Percentiles rank a stretch among this genome's conserved stretches.
These are phyloP conservation scores for Theretra japonica DNA, from an alignment of 2,888 invertebrate genomes.

Conservation along the genomic window DNA sequence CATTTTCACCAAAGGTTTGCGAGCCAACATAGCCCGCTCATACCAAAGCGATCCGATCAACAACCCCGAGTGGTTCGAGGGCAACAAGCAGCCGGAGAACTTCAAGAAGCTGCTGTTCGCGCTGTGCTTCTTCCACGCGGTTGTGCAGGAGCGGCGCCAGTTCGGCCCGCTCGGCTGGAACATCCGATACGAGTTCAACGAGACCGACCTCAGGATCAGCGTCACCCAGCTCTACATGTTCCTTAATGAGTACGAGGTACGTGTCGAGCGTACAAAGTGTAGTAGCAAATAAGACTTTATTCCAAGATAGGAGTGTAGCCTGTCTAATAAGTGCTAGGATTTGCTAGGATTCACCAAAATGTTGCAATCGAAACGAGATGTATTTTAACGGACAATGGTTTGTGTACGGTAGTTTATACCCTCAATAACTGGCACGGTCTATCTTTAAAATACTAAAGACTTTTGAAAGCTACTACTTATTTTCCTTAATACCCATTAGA, in stretches of 20 bases:
- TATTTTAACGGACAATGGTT: no score
- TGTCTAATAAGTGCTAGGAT: no score
- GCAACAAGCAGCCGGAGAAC: constrained; percentile 88
- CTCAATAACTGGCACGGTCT: no score
- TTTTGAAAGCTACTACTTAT: no score
- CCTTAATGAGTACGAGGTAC: constrained; percentile 90
- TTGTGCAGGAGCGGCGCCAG: constrained; percentile 95
- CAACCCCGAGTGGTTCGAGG: constrained; percentile 94
- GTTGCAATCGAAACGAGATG: no score
- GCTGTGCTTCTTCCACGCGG: constrained; percentile 97
- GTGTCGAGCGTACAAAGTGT: constrained; percentile 37
- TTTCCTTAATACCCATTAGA: no score
- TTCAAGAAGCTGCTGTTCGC: constrained; percentile 95
- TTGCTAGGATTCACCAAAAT: no score
- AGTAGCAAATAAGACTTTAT: no score
- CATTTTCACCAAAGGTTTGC: constrained; percentile 73
- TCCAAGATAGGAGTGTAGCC: no score
- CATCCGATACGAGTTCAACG: constrained; percentile 97
- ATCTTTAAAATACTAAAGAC: no score
- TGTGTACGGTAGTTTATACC: not conserved
- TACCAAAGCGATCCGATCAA: constrained; percentile 94
- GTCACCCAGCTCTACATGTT: constrained; percentile 95
- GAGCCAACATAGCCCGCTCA: constrained; percentile 93
- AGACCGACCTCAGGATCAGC: constrained; percentile 96
- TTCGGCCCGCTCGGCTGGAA: constrained; percentile 98